Conservation (phyloP, 2,113 vertebrate species). For the Actenoides hombroni region DNA sequence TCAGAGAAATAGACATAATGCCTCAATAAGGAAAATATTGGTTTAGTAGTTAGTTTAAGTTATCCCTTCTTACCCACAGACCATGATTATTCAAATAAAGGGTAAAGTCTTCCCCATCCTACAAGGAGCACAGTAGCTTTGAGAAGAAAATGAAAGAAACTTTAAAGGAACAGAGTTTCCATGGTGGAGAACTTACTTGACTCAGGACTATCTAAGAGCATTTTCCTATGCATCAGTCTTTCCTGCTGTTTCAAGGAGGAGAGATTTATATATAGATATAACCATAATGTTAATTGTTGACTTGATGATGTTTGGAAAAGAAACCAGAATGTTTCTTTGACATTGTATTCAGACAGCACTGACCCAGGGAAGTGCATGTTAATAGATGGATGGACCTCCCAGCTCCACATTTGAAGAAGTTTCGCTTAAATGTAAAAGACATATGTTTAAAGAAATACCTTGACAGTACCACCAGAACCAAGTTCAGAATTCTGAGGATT, state of each 20-base stretch:
- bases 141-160: not conserved
- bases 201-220: not conserved
- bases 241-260: not conserved
- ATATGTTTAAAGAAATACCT: not conserved
- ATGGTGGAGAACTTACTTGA: not conserved
- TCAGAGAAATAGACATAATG: not conserved
- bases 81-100: not conserved
- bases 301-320: not conserved
- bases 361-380: accelerated
- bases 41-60: not conserved
- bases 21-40: accelerated
- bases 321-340: not conserved
- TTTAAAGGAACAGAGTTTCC: not conserved
- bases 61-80: not conserved
- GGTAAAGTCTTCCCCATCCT: not conserved
- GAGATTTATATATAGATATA: not conserved
- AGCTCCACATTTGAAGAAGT: not conserved
- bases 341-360: not conserved
- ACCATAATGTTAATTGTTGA: not conserved
- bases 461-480: not conserved
- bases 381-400: not conserved
- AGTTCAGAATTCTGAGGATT: not conserved
- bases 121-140: not conserved
- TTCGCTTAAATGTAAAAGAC: not conserved
- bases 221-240: not conserved